Evolutionary conservation across 1,140 invertebrate genomes (phyloP), one percentile per base, ranked within the genome.

Genomic region (Meloidogyne exigua): DNA sequence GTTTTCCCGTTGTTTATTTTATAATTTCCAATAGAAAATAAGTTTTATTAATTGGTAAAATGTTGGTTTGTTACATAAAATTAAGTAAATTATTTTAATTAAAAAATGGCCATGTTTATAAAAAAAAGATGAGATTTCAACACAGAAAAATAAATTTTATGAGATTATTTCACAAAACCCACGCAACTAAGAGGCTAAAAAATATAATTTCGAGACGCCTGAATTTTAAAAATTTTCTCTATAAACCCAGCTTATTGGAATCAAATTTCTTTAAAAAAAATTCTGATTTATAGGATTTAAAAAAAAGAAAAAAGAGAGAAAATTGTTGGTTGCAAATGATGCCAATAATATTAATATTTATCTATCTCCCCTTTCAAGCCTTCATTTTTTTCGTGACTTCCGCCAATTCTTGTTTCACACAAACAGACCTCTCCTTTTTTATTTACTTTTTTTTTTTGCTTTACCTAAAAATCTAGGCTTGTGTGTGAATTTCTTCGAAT

Each of bases 261-360:
- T 57, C 49, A 57, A n/a, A 57, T 57, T 57, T 57, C 49, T 57
- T 57, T 57, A 44, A 44, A 1, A 44, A 44, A 44, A 57, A n/a
- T 9, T 57, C 5, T 21, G 49, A 57, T n/a, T 57, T 57, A n/a
- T 9, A 57, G 18, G 49, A 57, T 57, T 9, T n/a, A n/a, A 15
- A 49, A 49, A 49, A 49, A 21, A n/a, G 49, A n/a, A 57, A 57
- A 57, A 57, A 57, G 7, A 10, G 3, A 57, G 7, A 10, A 1
- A n/a, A n/a, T 57, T 57, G 18, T n/a, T 57, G 49, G 49, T 57
- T 57, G n/a, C 49, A 57, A 57, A 57, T 57, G 49, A 57, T 57
- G 49, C 49, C 49, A 57, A 57, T 57, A 57, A 57, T 57, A 57
- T 57, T 57, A 57, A 57, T 57, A 57, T n/a, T n/a, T n/a, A n/a